Base-by-base conservation (phyloP, 2,113 vertebrate genomes). In the Plecturocebus donacophilus region DNA sequence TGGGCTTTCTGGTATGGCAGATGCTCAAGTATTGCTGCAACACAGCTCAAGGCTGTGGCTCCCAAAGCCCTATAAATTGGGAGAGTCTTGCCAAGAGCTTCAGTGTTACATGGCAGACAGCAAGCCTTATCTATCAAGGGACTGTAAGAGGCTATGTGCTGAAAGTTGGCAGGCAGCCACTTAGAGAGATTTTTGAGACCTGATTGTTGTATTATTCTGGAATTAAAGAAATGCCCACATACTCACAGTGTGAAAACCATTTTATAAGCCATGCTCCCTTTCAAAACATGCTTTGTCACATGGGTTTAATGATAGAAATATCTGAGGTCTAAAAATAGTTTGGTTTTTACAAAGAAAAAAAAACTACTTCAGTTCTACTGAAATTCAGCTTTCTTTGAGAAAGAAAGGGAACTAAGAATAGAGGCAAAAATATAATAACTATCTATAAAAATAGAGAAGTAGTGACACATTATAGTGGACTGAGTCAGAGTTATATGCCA, bases 371-470 rank as follows among this genome's bases (percentile, higher is more conserved):
- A 82, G 71, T 82, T 84, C 56, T 95, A 14, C 58, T 95, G 94
- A 87, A 96, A 86, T n/a, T 94, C 66, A 56, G 4, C 40, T 92
- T 88, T 95, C 87, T 96, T 92, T 92, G 76, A 87, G 32, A 66
- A 71, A 92, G 38, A 85, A 95, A 90, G 49, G 84, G 21, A 17
- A 73, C 92, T 92, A 86, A 97, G 40, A 95, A 82, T 89, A 92
- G 64, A 91, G 19, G 19, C 19, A 97, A 93, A 96, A 84, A 86
- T 49, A 91, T 71, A 92, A 94, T 92, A 88, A 32, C 9, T 90
- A 70, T 38, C 68, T 91, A 89, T 47, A 98, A 88, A 96, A 96
- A 97, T 61, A 96, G 35, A 86, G 70, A 91, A 94, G 77, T 84
- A 73, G 52, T 90, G 90, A 88, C 27, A 73, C 19, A 87, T 90